phyloP scores from a whole-genome alignment of 2,797 vertebrate genomes.

The Chelidonichthys spinosus region DNA sequence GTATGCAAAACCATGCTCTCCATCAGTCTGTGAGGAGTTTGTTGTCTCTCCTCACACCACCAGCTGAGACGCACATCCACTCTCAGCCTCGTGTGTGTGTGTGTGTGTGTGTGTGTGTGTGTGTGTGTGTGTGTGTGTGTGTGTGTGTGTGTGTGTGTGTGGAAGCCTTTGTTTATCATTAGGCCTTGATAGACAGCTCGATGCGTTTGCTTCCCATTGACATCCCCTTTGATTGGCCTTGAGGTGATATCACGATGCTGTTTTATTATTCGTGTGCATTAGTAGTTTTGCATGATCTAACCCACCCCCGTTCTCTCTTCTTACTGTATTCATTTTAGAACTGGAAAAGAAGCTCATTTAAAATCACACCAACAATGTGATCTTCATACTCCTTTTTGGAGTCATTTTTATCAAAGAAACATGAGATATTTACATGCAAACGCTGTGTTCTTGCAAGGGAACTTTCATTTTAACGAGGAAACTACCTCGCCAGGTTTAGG shows the following conservation, averaged over 20 bases:
- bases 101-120: slow-evolving; percentile 23
- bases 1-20: slow-evolving; percentile 74
- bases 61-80: slow-evolving; percentile 66
- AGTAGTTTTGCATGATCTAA: slow-evolving; percentile 17
- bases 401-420: not conserved
- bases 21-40: slow-evolving; percentile 72
- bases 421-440: not conserved
- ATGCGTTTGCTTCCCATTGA: slow-evolving; percentile 56
- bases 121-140: slow-evolving; percentile 34
- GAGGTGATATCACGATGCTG: slow-evolving; percentile 43
- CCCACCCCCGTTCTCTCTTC: not conserved
- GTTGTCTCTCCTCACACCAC: slow-evolving; percentile 56
- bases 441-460: no score
- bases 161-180: slow-evolving; percentile 61
- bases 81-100: slow-evolving; percentile 48
- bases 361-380: not conserved
- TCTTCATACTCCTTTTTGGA: not conserved
- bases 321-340: not conserved
- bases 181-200: slow-evolving; percentile 49
- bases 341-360: not conserved
- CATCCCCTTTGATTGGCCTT: slow-evolving; percentile 53
- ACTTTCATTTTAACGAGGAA: no score
- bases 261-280: slow-evolving; percentile 40
- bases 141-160: slow-evolving; percentile 36
- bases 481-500: no score